Base-by-base conservation (phyloP, 2,888 invertebrate genomes). In the Phengaris arion region DNA sequence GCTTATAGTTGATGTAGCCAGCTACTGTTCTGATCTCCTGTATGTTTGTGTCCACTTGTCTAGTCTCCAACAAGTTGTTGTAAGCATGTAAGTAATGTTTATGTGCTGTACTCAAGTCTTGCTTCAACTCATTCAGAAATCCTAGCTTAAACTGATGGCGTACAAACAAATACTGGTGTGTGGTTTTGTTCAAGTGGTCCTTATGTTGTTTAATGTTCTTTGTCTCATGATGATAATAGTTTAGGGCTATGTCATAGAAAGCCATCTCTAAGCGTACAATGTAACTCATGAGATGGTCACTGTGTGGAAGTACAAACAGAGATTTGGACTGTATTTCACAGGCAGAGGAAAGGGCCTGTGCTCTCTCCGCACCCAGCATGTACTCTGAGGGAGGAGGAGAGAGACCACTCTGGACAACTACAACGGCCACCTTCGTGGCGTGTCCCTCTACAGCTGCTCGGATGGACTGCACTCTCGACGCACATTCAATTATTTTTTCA, bases 91-190 rank as follows among this genome's bases (percentile, higher is more conserved):
- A 94, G 84, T 97, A 98, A 86, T 97, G 97, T 95, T 97, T 97
- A 82, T 97, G 95, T 13, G 98, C 98, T 0, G 96, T 96, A 84
- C 95, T 96, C 80, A 96, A 94, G 86, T 99, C 99, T 86, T 98
- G 98, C 82, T 97, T 97, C 79, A 99, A 90, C 91, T 99, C 99
- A 84, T 97, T 97, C 75, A 98, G 95, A 91, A 98, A 99, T 0
- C 97, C 99, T 87, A 99, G 96, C 93, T 99, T 99, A 86, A 99
- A 99, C 85, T 99, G 98, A 92, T 99, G 99, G 54, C 99, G 94
- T 48, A 99, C 98, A 94, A 97, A 97, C 75, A 99, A 94, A 82
- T 97, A 96, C 87, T 97, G 98, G 90, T 99, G 99, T 35, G 97
- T 96, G 12, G 96, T 97, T 90, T 98, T 98, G 82, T 98, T 98